Evolutionary conservation across 2,888 invertebrate genomes (phyloP), one percentile per base, ranked within the genome.

Genomic region (Synergus itoensis): DNA sequence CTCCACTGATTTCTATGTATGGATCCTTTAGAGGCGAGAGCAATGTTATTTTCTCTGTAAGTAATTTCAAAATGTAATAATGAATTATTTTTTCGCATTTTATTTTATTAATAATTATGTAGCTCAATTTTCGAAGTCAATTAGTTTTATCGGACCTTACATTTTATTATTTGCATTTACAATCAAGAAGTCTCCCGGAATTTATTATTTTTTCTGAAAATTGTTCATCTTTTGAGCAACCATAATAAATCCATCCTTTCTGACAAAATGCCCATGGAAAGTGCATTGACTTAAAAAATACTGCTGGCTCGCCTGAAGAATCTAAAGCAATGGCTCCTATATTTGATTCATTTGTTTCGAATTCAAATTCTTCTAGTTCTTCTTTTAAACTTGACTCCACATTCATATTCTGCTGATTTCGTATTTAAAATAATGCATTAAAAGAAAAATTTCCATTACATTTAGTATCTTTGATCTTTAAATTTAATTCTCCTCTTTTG

Each of bases 1-100:
- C 94, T 0, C 93, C 94, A 0, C 94, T 96, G 83, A 96, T 96
- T 86, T 94, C 95, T 0, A 93, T 97, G 92, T 97, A 95, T 84
- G 96, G 96, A 0, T 91, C 94, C 0, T 97, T 94, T 86, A 95
- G 96, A 83, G 94, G 94, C 57, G 91, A 93, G 82, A 92, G 92
- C 28, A 93, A 96, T 87, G 92, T 97, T 0, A 91, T 97, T 63
- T 97, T 97, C 87, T 94, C 92, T 73, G 92, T 92, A 86, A 86
- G 91, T 89, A 67, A 73, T 64, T 18, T 18, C 18, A 62, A 62
- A 62, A 62, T 28, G 7, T 4, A 28, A 18, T 14, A 28, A 28
- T 28, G 14, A 21, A 28, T 60, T 18, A 60, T 21, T 60, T 11
- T 18, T 18, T 45, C 11, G 14, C 14, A 45, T 14, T 45, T 14